Base-by-base conservation (phyloP, 2,113 vertebrate species). In the Hypanus sabinus region DNA sequence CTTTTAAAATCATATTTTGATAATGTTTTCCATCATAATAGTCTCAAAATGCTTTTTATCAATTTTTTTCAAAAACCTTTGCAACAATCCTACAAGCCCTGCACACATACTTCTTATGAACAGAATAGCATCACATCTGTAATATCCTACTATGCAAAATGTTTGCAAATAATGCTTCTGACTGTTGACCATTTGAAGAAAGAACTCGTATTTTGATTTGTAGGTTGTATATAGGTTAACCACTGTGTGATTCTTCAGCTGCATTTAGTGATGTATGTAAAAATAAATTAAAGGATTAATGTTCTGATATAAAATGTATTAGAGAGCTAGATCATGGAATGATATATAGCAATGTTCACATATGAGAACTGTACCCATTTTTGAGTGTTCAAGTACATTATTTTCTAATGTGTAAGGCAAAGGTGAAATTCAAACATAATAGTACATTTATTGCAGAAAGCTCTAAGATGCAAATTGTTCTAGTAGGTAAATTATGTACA, bases 381-480 rank as follows among this genome's bases (percentile, higher is more conserved):
- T 98, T 98, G 97, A 97, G 97, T 97, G 97, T 97, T 97, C 95
- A 95, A 99, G 98, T 98, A 97, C 97, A 99, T 99, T 99, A 99
- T 98, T 98, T 98, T 97, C 97, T 97, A 97, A 98, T 98, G 98
- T 97, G 98, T 98, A 98, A 98, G 98, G 98, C 97, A 98, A 97
- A 93, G 70, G 91, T 93, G 91, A 24, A 73, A 93, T 55, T 93
- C 91, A 73, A 55, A 93, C 91, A 93, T 93, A 55, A 93, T 73
- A 93, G 73, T 93, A 70, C 38, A 93, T 93, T 93, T 38, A 73
- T 73, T 93, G 9, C 91, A 93, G 46, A 93, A 55, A 93, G 33
- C 68, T 38, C 68, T 93, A 73, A 22, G 68, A 75, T 75, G 46
- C 30, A 93, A 65, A 71, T 62, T 93, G 68, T 71, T 71, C 30